Evolutionary conservation across 2,113 vertebrate species (phyloP).

Genomic region (Sigmodon hispidus): DNA sequence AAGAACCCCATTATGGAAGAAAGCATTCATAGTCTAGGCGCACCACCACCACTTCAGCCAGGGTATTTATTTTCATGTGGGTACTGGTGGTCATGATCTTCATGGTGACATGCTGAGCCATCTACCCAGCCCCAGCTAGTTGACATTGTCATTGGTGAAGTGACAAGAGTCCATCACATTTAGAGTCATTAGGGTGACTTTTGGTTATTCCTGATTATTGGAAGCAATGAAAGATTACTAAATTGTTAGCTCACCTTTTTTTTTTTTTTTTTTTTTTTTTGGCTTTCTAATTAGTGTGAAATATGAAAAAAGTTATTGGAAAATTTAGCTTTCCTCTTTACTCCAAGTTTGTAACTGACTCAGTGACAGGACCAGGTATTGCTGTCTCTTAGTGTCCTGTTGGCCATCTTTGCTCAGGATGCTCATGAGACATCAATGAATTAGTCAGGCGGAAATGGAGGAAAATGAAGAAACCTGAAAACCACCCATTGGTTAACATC

Average conservation of each 20-base stretch:
- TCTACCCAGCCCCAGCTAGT: neutral
- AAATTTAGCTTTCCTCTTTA: neutral
- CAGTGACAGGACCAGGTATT: neutral
- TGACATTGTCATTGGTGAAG: neutral
- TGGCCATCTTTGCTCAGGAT: neutral
- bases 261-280: conserved; percentile 37
- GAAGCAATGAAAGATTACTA: conserved; percentile 10
- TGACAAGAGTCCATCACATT: neutral
- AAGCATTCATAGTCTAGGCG: neutral
- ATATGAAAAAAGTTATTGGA: neutral
- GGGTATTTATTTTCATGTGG: neutral
- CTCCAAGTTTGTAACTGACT: neutral
- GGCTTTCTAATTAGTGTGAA: neutral
- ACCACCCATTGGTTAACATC: neutral
- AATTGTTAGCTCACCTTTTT: neutral
- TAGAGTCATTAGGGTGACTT: neutral
- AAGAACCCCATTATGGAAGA: neutral
- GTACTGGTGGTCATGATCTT: neutral
- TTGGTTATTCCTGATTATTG: neutral
- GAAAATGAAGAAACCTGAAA: neutral
- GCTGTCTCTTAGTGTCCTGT: neutral
- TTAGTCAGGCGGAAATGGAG: neutral
- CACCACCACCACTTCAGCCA: fast-evolving
- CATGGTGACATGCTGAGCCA: neutral
- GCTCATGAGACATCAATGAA: neutral